Evolutionary conservation across 2,797 vertebrate species (phyloP), one percentile per base, ranked within the genome.

Genomic region (Anabacerthia variegaticeps): DNA sequence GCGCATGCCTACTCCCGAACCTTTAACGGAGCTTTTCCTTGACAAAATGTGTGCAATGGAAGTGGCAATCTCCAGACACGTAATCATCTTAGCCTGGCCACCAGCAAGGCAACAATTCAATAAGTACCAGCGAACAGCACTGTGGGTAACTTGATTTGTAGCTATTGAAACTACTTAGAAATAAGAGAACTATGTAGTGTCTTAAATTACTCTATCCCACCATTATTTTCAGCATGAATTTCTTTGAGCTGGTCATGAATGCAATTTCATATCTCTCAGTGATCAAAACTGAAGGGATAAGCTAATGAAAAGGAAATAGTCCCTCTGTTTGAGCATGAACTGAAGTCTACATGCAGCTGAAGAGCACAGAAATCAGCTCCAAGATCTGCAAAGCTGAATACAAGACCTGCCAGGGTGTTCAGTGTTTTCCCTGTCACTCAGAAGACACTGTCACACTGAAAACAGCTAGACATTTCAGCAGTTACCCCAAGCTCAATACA

Each of bases 51-150:
- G 3, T 71, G 83, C 68, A 79, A 71, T 59, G 71, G 49, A 94
- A 88, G 90, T 48, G 18, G 73, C 58, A 69, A 68, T 19, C 88
- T 93, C 49, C 80, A 96, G 84, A 77, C 59, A 62, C 1, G 1
- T 88, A 95, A 97, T 93, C 75, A 67, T 67, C 89, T 96, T 94
- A 96, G 69, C 56, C 78, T 74, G 91, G 74, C 86, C 96, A 93
- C 84, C 76, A 95, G 92, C 89, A 96, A 96, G 81, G 78, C 79
- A 95, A 77, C 88, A 95, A 97, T 92, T 91, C 61, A 96, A 88
- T 94, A 81, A 97, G 69, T 36, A 74, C 32, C 54, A 83, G 61
- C 15, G 16, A 91, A 92, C 43, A 93, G 95, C 89, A 92, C 77
- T 93, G 78, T 84, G 83, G 86, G 74, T 96, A 96, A 96, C 63